A percentile compares a stretch with the other conserved stretches of the same genome.
Evolutionary conservation across 2,113 vertebrate species (phyloP).

Genomic region (Aptenodytes patagonicus): DNA sequence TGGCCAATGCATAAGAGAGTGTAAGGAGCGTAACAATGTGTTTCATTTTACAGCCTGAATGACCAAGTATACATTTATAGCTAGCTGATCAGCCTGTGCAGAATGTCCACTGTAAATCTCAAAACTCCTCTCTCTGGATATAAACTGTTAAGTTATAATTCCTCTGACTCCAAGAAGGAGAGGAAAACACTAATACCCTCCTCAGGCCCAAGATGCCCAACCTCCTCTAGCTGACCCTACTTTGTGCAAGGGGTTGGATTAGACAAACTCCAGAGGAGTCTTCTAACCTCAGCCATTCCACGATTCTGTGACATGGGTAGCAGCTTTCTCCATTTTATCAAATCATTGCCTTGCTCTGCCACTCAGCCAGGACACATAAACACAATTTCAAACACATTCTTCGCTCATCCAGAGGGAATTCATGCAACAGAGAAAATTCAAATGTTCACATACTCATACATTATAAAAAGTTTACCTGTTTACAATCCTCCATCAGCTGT

Average conservation of each 20-base stretch:
- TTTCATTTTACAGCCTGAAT: not conserved
- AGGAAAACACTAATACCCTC: not conserved
- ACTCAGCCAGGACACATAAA: not conserved
- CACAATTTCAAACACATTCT: not conserved
- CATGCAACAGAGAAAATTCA: not conserved
- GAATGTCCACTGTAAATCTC: not conserved
- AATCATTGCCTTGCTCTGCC: not conserved
- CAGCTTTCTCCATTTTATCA: not conserved
- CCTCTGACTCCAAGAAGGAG: not conserved
- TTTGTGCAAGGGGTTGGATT: not conserved
- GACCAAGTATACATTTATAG: not conserved
- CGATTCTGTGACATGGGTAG: not conserved
- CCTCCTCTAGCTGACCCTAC: not conserved
- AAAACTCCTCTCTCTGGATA: not conserved
- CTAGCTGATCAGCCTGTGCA: not conserved
- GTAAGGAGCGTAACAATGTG: not conserved
- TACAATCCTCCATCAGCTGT: constrained; percentile 64
- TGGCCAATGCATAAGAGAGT: not conserved
- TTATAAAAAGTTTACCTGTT: constrained; percentile 68
- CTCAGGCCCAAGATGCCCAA: not conserved
- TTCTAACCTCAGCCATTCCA: not conserved
- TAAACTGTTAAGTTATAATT: not conserved
- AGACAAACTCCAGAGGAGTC: not conserved
- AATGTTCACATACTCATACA: not conserved
- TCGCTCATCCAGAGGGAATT: not conserved